Conservation (phyloP, 2,888 invertebrate genomes). For the Tolmerus cingulatus region DNA sequence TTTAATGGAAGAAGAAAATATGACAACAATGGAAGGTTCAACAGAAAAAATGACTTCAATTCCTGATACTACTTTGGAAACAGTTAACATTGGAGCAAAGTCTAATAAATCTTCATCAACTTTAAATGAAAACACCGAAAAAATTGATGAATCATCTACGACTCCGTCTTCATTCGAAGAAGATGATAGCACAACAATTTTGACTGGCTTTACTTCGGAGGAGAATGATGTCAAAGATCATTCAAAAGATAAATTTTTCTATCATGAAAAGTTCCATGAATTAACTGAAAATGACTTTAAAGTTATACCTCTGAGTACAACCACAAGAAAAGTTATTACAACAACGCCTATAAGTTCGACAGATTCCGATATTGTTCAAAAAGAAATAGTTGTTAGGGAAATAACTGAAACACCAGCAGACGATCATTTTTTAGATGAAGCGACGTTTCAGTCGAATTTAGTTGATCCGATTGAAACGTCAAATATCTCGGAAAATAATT, state of each 20-base stretch:
- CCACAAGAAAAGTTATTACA: background rate
- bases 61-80: conserved; percentile 30
- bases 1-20: conserved; percentile 23
- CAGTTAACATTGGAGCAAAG: background rate
- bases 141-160: background rate
- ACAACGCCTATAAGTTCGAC: background rate
- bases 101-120: background rate
- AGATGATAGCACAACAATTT: background rate
- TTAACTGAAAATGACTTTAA: conserved; percentile 48
- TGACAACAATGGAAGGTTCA: conserved; percentile 35
- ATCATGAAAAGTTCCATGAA: conserved; percentile 33
- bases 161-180: background rate
- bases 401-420: conserved; percentile 45
- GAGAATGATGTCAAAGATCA: conserved; percentile 6
- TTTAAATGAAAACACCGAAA: background rate
- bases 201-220: background rate
- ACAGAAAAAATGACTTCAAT: conserved; percentile 35
- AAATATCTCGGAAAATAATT: conserved; percentile 45
- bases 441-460: conserved; percentile 51
- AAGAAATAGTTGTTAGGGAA: conserved; percentile 15
- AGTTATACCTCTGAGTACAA: conserved; percentile 48
- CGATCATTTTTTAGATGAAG: conserved; percentile 52
- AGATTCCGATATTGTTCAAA: background rate
- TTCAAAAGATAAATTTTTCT: conserved; percentile 2
- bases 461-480: conserved; percentile 50